Percentiles rank a stretch among this genome's conserved stretches.
Conservation (phyloP, 2,113 vertebrate species). For the Malurus cyaneus region DNA sequence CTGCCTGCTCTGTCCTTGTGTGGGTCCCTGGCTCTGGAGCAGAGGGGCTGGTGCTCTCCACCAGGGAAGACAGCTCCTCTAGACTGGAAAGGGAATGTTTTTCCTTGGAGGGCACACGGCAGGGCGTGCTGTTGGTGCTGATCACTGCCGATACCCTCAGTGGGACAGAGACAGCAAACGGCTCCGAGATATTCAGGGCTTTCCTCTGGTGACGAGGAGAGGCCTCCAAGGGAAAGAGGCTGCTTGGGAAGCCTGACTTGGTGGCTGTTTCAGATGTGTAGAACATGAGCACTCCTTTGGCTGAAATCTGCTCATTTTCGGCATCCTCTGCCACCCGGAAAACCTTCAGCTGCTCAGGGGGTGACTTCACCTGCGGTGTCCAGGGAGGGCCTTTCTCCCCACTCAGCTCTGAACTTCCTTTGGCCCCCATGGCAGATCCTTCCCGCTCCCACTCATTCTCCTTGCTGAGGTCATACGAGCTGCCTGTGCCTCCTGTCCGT, state of each 20-base stretch:
- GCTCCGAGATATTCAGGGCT: constrained; percentile 95
- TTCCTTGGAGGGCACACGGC: constrained; percentile 82
- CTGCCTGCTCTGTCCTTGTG: neutral
- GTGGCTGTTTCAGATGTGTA: constrained; percentile 81
- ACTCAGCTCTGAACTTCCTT: constrained; percentile 69
- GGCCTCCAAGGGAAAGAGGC: constrained; percentile 91
- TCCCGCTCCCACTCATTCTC: constrained; percentile 84
- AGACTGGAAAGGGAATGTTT: constrained; percentile 76
- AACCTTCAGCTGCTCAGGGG: constrained; percentile 94
- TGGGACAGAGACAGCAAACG: constrained; percentile 92
- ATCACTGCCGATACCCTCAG: constrained; percentile 93
- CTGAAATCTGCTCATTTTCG: constrained; percentile 82
- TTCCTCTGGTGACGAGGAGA: constrained; percentile 91
- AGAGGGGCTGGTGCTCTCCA: constrained; percentile 26
- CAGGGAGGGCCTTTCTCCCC: constrained; percentile 49
- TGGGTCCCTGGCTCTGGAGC: neutral
- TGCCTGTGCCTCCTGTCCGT: constrained; percentile 81
- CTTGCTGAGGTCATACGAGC: constrained; percentile 85
- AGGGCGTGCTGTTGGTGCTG: constrained; percentile 93
- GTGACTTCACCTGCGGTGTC: constrained; percentile 69
- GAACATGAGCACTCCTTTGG: constrained; percentile 90
- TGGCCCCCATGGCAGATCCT: constrained; percentile 66
- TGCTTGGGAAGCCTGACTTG: constrained; percentile 82
- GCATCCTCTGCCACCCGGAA: constrained; percentile 85
- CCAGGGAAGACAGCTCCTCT: constrained; percentile 73